Conservation (phyloP, 2,888 invertebrate genomes). For the Camptogramma bilineatum region DNA sequence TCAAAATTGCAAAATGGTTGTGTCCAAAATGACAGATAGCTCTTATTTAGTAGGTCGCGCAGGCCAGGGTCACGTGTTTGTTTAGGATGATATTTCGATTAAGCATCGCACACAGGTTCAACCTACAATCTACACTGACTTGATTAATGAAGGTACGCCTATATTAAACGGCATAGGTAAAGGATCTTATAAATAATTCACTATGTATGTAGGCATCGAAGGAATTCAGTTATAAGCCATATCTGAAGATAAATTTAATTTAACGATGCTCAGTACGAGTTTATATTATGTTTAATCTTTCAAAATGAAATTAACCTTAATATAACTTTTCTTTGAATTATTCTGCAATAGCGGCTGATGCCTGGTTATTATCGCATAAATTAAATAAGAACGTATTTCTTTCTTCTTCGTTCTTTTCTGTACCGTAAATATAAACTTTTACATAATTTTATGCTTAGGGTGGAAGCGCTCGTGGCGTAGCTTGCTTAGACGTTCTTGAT, state of each 20-base stretch:
- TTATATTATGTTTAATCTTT: neutral
- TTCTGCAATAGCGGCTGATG: too few relatives aligned
- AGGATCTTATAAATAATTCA: conserved; percentile 52
- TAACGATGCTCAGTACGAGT: neutral
- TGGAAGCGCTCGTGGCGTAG: too few relatives aligned
- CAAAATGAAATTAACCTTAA: neutral
- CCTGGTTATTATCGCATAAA: too few relatives aligned
- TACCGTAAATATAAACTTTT: too few relatives aligned
- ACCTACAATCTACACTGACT: conserved; percentile 55
- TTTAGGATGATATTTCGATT: conserved; percentile 75
- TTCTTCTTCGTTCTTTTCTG: too few relatives aligned
- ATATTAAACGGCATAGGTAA: conserved; percentile 31
- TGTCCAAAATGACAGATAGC: conserved; percentile 23
- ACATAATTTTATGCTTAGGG: too few relatives aligned
- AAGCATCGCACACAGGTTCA: conserved; percentile 53
- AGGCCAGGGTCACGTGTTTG: conserved; percentile 66
- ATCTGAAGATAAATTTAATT: conserved; percentile 5
- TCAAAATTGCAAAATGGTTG: conserved; percentile 22
- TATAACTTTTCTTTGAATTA: too few relatives aligned
- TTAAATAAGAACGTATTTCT: too few relatives aligned
- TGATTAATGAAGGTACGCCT: conserved; percentile 65
- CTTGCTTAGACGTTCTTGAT: too few relatives aligned
- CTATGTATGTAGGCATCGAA: conserved; percentile 23
- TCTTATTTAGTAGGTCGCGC: conserved; percentile 26
- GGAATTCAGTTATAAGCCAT: conserved; percentile 16